phyloP scores from a whole-genome alignment of 1,140 invertebrate genomes.

The Drosophila tsacasi region DNA sequence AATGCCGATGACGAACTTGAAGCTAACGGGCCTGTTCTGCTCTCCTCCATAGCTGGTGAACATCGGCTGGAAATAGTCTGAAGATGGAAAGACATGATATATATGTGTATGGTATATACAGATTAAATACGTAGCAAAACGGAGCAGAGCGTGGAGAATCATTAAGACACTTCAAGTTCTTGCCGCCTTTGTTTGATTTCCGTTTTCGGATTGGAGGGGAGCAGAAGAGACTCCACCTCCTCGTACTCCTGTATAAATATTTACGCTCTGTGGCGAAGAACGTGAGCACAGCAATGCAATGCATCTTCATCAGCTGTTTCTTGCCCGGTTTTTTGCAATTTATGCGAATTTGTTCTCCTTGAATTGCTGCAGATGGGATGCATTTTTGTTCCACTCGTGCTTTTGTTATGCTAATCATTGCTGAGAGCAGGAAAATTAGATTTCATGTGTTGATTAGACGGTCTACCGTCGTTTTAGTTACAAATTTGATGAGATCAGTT shows the following conservation, averaged over 20 bases:
- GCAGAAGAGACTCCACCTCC: not conserved
- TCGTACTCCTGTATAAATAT: constrained; percentile 33
- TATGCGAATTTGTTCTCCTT: constrained; percentile 36
- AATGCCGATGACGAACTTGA: constrained; percentile 87
- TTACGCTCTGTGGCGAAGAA: constrained; percentile 24
- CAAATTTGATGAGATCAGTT: constrained; percentile 21
- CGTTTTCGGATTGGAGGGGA: constrained; percentile 12
- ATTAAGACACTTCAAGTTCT: constrained; percentile 32
- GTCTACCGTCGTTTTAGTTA: constrained; percentile 1
- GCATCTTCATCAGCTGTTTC: constrained; percentile 30
- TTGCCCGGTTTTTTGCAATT: constrained; percentile 28
- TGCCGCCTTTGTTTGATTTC: constrained; percentile 20
- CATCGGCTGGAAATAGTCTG: constrained; percentile 87
- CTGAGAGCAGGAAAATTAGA: constrained; percentile 17
- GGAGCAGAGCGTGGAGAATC: constrained; percentile 12
- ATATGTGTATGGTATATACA: not conserved
- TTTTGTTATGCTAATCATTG: constrained; percentile 34
- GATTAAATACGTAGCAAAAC: not conserved
- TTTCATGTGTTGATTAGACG: constrained; percentile 8
- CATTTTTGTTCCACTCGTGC: constrained; percentile 11
- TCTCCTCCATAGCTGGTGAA: constrained; percentile 88
- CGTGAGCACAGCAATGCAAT: constrained; percentile 20
- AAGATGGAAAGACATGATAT: constrained; percentile 49
- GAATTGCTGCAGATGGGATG: constrained; percentile 12
- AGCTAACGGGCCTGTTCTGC: constrained; percentile 69